Conservation (phyloP, 2,113 vertebrate genomes). For the Rhinolophus sinicus region DNA sequence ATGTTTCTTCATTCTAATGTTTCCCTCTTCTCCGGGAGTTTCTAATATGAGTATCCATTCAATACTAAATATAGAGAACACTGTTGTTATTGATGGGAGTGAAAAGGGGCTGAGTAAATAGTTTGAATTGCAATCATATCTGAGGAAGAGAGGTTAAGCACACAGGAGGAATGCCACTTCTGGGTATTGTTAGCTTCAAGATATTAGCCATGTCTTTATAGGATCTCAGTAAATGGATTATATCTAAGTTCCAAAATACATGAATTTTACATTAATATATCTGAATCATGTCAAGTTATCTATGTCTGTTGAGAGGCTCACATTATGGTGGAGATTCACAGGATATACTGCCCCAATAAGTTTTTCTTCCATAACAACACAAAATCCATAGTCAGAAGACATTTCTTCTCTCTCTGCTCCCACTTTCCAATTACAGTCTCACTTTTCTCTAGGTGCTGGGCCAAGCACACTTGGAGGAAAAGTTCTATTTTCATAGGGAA, state of each 20-base stretch:
- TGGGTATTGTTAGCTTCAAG: background rate
- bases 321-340: background rate
- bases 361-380: background rate
- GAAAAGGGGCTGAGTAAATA: background rate
- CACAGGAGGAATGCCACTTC: background rate
- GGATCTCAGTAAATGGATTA: background rate
- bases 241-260: background rate
- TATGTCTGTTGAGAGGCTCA: background rate
- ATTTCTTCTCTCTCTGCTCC: background rate
- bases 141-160: background rate
- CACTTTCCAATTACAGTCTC: background rate
- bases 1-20: background rate
- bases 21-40: background rate
- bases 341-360: background rate
- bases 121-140: background rate
- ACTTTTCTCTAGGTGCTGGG: background rate
- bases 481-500: background rate
- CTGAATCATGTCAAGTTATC: background rate
- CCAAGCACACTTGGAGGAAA: background rate
- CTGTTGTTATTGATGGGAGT: background rate
- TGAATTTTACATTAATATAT: background rate
- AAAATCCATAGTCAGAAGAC: background rate
- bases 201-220: background rate
- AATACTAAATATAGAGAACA: background rate
- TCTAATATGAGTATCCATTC: background rate